phyloP scores from a whole-genome alignment of 2,797 vertebrate species.

The Pipistrellus pygmaeus region DNA sequence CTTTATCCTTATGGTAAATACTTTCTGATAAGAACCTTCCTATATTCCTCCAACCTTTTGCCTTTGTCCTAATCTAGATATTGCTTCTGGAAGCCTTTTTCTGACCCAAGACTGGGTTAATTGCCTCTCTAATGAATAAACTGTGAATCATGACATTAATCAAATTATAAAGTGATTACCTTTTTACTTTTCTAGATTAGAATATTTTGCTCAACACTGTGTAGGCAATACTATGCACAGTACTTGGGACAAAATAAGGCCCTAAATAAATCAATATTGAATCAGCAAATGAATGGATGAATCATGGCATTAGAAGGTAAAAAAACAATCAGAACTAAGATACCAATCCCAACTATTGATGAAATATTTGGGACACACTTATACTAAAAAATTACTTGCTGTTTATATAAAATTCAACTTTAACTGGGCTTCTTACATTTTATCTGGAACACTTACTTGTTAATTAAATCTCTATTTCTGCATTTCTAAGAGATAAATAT shows the following conservation, averaged over 20 bases:
- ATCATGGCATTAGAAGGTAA: neutral
- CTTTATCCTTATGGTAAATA: neutral
- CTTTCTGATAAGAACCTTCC: neutral
- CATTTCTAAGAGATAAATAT: neutral
- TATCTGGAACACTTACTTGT: neutral
- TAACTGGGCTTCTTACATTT: constrained; percentile 7
- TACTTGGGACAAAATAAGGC: neutral
- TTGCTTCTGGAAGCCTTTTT: neutral
- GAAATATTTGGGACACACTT: neutral
- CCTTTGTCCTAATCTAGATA: neutral
- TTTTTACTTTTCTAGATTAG: neutral
- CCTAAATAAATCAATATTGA: neutral
- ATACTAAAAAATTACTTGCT: neutral
- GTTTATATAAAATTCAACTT: constrained; percentile 44
- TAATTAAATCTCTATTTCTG: constrained; percentile 44
- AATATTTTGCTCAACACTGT: neutral
- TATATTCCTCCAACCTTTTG: neutral
- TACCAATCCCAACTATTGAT: neutral
- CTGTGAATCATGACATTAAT: neutral
- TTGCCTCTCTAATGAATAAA: constrained; percentile 1
- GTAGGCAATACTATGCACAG: neutral
- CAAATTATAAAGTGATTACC: neutral
- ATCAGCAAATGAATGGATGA: neutral
- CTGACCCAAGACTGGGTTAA: neutral
- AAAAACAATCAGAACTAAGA: neutral